These are phyloP conservation scores for Ypsolopha scabrella DNA, from an alignment of 2,888 invertebrate species.

Conservation along the genomic window DNA sequence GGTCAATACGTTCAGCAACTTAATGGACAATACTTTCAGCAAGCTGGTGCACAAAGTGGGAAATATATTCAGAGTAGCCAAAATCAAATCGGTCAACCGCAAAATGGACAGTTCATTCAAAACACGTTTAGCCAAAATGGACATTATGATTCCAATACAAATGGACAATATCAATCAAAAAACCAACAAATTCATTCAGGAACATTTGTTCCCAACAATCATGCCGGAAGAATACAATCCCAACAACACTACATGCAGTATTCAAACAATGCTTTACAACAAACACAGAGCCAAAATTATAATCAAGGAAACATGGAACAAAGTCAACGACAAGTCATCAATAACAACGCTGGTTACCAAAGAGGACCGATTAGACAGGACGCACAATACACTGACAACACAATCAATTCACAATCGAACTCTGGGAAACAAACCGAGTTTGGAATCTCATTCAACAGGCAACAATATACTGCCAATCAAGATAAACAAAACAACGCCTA, in stretches of 20 bases:
- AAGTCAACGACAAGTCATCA: slow-evolving; percentile 22
- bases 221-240: background rate
- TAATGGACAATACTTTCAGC: background rate
- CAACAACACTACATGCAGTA: background rate
- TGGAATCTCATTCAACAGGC: slow-evolving; percentile 25
- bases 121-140: background rate
- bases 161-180: background rate
- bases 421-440: slow-evolving; percentile 25
- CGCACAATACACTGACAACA: slow-evolving; percentile 25
- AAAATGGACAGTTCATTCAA: background rate
- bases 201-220: background rate
- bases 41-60: background rate
- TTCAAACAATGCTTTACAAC: background rate
- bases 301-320: slow-evolving; percentile 16
- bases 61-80: slow-evolving; percentile 20
- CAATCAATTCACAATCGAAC: slow-evolving; percentile 21
- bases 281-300: slow-evolving; percentile 17
- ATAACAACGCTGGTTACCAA: slow-evolving; percentile 16
- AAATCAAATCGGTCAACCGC: background rate
- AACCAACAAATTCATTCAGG: background rate
- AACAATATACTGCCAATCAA: slow-evolving; percentile 28
- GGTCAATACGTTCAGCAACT: slow-evolving; percentile 13
- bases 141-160: background rate
- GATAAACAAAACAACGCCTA: slow-evolving; percentile 32
- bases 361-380: slow-evolving; percentile 24